Evolutionary conservation across 2,797 vertebrate species (phyloP).

Genomic region (Epinephelus coioides): DNA sequence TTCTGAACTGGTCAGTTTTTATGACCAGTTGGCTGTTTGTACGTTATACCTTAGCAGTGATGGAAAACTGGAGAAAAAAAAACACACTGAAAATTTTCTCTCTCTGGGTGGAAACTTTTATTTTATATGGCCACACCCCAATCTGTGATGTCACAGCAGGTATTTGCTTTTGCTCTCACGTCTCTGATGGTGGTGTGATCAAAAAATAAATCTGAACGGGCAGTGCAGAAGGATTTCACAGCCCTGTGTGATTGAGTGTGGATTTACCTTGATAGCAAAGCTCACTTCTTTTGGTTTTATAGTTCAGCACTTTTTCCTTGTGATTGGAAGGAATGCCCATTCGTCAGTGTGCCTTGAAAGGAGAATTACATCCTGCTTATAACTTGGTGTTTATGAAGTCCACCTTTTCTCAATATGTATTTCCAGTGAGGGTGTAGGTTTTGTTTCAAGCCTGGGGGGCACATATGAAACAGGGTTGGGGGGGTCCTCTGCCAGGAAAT

Average conservation of each 20-base stretch:
- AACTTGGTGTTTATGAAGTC: not conserved
- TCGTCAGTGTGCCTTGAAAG: not conserved
- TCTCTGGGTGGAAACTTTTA: slow-evolving; percentile 2
- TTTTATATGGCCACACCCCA: not conserved
- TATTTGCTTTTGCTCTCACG: not conserved
- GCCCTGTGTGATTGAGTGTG: not conserved
- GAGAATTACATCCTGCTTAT: not conserved
- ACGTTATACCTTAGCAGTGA: not conserved
- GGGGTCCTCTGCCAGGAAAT: no score
- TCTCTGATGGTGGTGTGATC: not conserved
- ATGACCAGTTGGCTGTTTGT: not conserved
- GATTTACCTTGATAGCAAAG: not conserved
- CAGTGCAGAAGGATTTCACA: not conserved
- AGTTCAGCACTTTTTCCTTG: not conserved
- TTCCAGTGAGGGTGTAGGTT: no score
- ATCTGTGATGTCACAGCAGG: slow-evolving; percentile 4
- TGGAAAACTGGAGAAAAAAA: not conserved
- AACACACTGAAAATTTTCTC: not conserved
- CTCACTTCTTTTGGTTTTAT: not conserved
- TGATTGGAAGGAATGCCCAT: not conserved
- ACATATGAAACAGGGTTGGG: no score
- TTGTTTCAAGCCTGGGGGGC: no score
- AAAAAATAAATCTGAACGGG: not conserved
- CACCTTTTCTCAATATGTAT: not conserved
- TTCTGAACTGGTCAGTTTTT: not conserved